Percentiles rank a stretch among this genome's conserved stretches.
These are phyloP conservation scores for Aurelia coerulea DNA, from an alignment of 30 jellyfish, hydroid and myxozoan genomes.

Conservation along the genomic window DNA sequence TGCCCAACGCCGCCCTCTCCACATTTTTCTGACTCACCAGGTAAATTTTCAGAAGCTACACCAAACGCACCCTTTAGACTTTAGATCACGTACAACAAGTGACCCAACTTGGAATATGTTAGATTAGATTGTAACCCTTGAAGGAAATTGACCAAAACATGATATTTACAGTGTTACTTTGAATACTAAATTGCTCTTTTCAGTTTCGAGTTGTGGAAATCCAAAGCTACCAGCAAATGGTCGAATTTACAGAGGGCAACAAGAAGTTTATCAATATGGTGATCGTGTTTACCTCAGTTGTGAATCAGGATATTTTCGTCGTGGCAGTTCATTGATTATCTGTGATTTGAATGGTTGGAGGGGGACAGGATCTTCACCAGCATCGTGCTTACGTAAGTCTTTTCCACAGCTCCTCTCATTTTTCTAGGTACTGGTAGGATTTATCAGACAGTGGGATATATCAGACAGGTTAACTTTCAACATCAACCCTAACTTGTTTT, in stretches of 20 bases:
- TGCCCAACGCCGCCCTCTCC: too few relatives aligned
- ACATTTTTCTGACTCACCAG: too few relatives aligned
- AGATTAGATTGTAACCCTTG: too few relatives aligned
- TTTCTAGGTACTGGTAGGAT: neutral
- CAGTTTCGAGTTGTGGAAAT: conserved; percentile 31
- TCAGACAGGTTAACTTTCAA: too few relatives aligned
- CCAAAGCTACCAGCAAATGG: conserved; percentile 50
- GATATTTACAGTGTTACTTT: too few relatives aligned
- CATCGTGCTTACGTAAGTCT: conserved; percentile 46
- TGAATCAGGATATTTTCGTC: conserved; percentile 31
- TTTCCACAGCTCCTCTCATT: neutral
- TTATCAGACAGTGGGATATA: neutral
- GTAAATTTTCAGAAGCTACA: too few relatives aligned
- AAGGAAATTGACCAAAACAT: too few relatives aligned
- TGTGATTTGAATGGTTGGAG: conserved; percentile 48
- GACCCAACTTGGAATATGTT: too few relatives aligned
- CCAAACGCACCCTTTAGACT: too few relatives aligned
- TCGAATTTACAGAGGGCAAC: conserved; percentile 27
- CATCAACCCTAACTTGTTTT: too few relatives aligned
- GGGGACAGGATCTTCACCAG: neutral
- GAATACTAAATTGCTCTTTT: neutral
- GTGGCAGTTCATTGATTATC: conserved; percentile 29
- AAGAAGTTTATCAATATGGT: conserved; percentile 34
- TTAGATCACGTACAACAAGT: too few relatives aligned
- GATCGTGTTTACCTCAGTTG: conserved; percentile 45